Evolutionary conservation across 2,113 vertebrate species (phyloP), one percentile per base, ranked within the genome.

Genomic region (Egretta garzetta): DNA sequence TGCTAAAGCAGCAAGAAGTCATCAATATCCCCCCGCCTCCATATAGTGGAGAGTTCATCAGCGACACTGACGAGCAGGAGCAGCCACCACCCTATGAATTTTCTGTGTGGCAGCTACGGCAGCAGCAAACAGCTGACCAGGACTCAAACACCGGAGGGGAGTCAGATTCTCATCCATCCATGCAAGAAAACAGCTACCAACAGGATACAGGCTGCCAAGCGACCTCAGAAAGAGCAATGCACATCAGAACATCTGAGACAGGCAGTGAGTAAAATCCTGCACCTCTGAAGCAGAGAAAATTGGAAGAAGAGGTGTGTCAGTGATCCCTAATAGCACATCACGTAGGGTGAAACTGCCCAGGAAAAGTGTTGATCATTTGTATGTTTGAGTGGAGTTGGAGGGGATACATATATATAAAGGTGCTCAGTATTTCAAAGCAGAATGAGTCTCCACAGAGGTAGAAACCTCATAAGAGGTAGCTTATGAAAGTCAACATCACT

Each of bases 31-130:
- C 98, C 64, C 99, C 97, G 0, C 99, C 99, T 12, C 91, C 97
- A 1, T 99, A 99, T 33, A 87, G 75, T 14, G 39, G 94, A 3
- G 98, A 98, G 50, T 66, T 90, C 39, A 68, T 96, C 35, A 95
- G 97, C 52, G 98, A 98, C 95, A 97, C 55, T 4, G 53, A 86
- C 9, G 93, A 96, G 76, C 94, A 97, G 56, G 98, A 99, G 59
- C 95, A 82, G 22, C 99, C 99, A 37, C 99, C 99, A 20, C 90
- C 70, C 1, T 99, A 99, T 12, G 94, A 96, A 35, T 84, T 93
- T 43, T 92, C 95, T 2, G 26, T 67, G 50, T 6, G 8, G 63
- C 60, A 18, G 19, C 64, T 18, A 32, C 12, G 19, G 45, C 45
- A 55, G 33, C 50, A 87, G 41, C 60, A 32, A 94, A 56, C 49